phyloP scores from a whole-genome alignment of 2,113 vertebrate genomes.

The Rallus limicola region DNA sequence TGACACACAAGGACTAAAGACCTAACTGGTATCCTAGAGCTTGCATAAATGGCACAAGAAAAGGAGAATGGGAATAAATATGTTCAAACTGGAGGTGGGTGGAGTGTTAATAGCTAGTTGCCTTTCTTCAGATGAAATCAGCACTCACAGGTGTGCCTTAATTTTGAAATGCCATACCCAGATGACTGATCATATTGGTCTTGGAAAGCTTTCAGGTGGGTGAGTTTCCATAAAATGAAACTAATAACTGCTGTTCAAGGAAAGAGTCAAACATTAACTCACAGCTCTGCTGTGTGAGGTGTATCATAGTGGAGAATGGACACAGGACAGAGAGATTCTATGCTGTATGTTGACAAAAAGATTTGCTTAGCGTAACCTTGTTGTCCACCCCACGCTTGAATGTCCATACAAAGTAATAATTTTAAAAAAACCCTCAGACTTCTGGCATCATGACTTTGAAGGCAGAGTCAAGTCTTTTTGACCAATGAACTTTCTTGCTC shows the following conservation, averaged over 20 bases:
- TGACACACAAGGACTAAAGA: background rate
- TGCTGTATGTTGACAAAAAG: background rate
- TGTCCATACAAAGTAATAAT: background rate
- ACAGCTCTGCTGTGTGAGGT: background rate
- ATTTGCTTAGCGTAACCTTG: background rate
- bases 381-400: background rate
- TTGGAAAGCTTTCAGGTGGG: background rate
- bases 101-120: background rate
- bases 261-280: background rate
- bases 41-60: background rate
- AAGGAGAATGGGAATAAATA: background rate
- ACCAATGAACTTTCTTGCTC: background rate
- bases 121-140: background rate
- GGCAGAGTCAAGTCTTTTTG: background rate
- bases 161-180: background rate
- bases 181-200: background rate
- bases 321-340: background rate
- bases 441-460: background rate
- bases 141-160: background rate
- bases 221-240: conserved; percentile 4
- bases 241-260: background rate
- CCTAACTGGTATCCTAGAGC: background rate
- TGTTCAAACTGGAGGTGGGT: background rate
- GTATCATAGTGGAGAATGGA: background rate
- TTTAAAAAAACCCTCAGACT: background rate